Evolutionary conservation across 1,140 invertebrate genomes (phyloP), one percentile per base, ranked within the genome.

Genomic region (Drosophila repletoides): DNA sequence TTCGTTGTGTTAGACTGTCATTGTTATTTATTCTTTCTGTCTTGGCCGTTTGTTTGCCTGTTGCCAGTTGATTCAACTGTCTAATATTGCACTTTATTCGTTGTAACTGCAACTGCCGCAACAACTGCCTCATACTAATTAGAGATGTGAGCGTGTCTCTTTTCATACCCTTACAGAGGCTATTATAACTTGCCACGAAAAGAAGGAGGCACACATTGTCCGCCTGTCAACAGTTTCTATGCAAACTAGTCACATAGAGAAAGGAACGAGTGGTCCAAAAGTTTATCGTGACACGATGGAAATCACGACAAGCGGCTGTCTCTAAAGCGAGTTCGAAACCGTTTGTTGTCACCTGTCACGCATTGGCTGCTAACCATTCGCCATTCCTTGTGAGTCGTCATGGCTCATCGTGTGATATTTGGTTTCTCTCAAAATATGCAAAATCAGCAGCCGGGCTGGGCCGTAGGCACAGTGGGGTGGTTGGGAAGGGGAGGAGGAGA

Each of bases 371-470:
- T 60, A 21, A 52, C 21, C 64, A 26, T 26, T 43, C 69, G 24
- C 34, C 36, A 15, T 19, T 15, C 60, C 40, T n/a, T n/a, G n/a
- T 28, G 14, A 21, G n/a, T 43, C 46, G 33, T 58, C 53, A 73
- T 52, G 72, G 21, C 43, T 63, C 66, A 75, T 86, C 75, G 71
- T 86, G 59, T 80, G 80, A 64, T 76, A 84, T 84, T 84, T 36
- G 58, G 74, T 79, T 84, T 83, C 76, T 45, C 81, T 63, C 33
- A 19, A 81, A 81, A 81, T 76, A 81, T 79, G 76, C 76, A 48
- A 79, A 75, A 60, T 80, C 53, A 70, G 65, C 70, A 51, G 45
- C 22, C 28, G 19, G 19, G 1, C 7, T 15, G 7, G 3, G 3
- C 4, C 7, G 38, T 4, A 12, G 22, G 3, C 10, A 1, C 29